Conservation (phyloP, 2,888 invertebrate genomes). For the Tachina grossa region DNA sequence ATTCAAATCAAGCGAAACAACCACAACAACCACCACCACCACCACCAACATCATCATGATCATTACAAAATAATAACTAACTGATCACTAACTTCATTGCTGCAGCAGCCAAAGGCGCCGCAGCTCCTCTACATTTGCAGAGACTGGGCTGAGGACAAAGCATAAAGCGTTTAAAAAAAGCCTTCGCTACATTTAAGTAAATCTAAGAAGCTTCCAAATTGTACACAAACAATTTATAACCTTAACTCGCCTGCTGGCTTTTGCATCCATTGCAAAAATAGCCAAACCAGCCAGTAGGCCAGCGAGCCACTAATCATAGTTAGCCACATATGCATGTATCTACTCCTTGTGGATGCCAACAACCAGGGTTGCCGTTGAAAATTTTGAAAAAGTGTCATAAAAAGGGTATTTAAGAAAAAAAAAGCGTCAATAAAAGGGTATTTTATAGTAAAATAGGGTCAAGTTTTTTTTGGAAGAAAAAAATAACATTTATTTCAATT, state of each 20-base stretch:
- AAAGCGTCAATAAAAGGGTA: no score
- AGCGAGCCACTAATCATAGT: slow-evolving; percentile 9
- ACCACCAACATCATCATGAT: slow-evolving; percentile 59
- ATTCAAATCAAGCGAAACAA: slow-evolving; percentile 69
- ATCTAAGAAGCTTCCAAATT: slow-evolving; percentile 62
- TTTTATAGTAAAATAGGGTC: no score
- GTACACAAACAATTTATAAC: slow-evolving; percentile 42
- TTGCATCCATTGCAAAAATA: slow-evolving; percentile 49
- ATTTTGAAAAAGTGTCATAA: no score
- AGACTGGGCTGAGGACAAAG: background rate
- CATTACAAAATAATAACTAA: slow-evolving; percentile 67
- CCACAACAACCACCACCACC: slow-evolving; percentile 45
- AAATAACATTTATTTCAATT: no score
- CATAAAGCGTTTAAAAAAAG: slow-evolving; percentile 16
- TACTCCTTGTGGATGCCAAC: background rate
- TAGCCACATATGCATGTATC: background rate
- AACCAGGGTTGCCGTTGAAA: no score
- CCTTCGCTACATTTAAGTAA: slow-evolving; percentile 27
- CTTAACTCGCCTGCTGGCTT: slow-evolving; percentile 37
- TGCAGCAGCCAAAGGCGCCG: slow-evolving; percentile 38
- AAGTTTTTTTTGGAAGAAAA: no score
- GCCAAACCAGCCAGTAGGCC: background rate
- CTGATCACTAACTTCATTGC: slow-evolving; percentile 56
- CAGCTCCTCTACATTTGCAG: slow-evolving; percentile 1
- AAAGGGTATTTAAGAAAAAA: no score